Conservation (phyloP, 2,888 invertebrate species). For the Orthonevra nobilis region DNA sequence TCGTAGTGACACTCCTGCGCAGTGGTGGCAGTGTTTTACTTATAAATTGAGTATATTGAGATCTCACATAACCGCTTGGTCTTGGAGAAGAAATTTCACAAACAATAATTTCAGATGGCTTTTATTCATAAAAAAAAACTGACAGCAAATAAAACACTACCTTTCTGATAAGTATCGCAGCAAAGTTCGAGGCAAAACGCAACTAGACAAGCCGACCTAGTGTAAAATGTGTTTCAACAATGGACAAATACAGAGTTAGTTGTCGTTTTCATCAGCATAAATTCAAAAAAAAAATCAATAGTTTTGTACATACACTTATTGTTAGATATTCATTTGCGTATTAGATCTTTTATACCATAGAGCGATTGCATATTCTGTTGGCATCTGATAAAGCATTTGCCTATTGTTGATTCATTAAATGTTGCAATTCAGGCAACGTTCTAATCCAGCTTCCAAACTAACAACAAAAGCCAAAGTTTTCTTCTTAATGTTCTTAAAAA, state of each 20-base stretch:
- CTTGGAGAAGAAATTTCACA: constrained; percentile 73
- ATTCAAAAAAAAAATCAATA: constrained; percentile 16
- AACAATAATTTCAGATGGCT: constrained; percentile 3
- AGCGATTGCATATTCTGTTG: no score
- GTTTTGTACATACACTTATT: constrained; percentile 52
- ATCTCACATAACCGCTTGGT: constrained; percentile 76
- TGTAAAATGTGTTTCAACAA: constrained; percentile 75
- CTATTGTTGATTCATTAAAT: constrained; percentile 59
- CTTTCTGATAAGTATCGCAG: constrained; percentile 79
- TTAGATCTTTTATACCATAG: no score
- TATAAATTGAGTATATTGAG: constrained; percentile 74
- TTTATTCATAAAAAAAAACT: not conserved
- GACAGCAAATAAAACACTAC: constrained; percentile 65
- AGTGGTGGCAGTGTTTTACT: constrained; percentile 80
- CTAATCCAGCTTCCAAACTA: not conserved
- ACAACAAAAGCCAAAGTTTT: no score
- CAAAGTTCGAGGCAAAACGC: constrained; percentile 80
- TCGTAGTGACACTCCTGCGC: constrained; percentile 76
- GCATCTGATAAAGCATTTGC: constrained; percentile 56
- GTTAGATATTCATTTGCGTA: no score
- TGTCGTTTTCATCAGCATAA: constrained; percentile 27
- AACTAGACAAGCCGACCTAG: constrained; percentile 78
- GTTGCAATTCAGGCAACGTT: constrained; percentile 38
- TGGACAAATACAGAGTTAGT: constrained; percentile 74
- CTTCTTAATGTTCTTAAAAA: not conserved